A percentile compares a stretch with the other conserved stretches of the same genome.
Evolutionary conservation across 2,888 invertebrate species (phyloP).

Genomic region (Lasioglossum calceatum): DNA sequence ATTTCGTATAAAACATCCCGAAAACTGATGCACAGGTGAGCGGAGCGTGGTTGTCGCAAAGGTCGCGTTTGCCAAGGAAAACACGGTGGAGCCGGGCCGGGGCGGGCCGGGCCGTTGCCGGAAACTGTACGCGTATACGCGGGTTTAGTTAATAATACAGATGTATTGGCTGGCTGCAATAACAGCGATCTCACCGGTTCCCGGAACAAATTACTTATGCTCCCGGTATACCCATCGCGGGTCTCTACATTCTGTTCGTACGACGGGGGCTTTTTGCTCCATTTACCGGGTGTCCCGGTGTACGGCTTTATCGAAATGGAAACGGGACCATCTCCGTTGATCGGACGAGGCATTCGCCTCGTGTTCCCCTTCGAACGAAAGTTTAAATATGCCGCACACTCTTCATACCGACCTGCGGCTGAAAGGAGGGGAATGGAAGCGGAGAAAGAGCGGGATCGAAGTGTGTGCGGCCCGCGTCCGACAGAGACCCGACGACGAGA

Average conservation of each 20-base stretch:
- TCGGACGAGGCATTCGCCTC: constrained; percentile 50
- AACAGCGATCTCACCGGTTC: constrained; percentile 1
- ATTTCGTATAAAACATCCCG: constrained; percentile 32
- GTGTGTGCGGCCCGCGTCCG: constrained; percentile 16
- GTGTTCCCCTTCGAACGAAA: constrained; percentile 62
- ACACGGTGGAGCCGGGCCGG: constrained; percentile 6
- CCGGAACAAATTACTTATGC: constrained; percentile 2
- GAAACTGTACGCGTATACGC: background rate
- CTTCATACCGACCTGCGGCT: constrained; percentile 28
- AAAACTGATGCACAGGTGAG: constrained; percentile 29
- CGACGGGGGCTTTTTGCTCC: constrained; percentile 26
- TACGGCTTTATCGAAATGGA: constrained; percentile 49
- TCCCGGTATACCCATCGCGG: constrained; percentile 19
- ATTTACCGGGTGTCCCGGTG: constrained; percentile 67
- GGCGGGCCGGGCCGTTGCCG: background rate
- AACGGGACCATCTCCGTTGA: constrained; percentile 54
- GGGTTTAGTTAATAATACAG: constrained; percentile 23
- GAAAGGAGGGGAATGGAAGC: constrained; percentile 8
- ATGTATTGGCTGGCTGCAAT: background rate
- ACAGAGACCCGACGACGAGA: constrained; percentile 59
- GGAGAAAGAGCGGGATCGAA: constrained; percentile 53
- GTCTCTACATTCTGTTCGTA: constrained; percentile 24
- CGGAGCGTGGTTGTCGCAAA: background rate
- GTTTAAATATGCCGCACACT: constrained; percentile 64
- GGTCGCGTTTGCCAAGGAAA: constrained; percentile 48